phyloP scores from a whole-genome alignment of 2,888 invertebrate genomes.

The Vesta saturnalis region DNA sequence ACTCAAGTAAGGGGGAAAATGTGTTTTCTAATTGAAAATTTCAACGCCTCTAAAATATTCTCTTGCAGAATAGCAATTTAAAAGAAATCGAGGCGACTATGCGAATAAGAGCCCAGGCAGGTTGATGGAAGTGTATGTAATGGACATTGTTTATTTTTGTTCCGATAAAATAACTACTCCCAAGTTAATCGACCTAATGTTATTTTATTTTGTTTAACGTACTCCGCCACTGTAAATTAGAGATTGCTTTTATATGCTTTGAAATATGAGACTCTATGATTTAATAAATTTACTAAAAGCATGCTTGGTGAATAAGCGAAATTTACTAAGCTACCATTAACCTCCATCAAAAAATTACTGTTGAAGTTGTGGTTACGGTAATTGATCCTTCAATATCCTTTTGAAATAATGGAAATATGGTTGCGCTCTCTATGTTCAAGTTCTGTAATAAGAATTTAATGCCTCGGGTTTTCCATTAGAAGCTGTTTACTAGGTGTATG shows the following conservation, averaged over 20 bases:
- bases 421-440: background rate
- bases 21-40: no score
- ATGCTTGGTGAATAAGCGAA: slow-evolving; percentile 2
- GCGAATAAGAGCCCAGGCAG: no score
- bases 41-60: no score
- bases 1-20: no score
- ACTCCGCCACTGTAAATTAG: slow-evolving; percentile 1
- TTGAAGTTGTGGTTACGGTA: background rate
- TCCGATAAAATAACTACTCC: slow-evolving; percentile 9
- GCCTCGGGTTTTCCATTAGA: background rate
- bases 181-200: background rate
- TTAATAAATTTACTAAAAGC: slow-evolving; percentile 9
- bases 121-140: background rate
- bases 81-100: no score
- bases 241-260: slow-evolving; percentile 1
- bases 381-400: slow-evolving; percentile 3
- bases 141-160: slow-evolving; percentile 5
- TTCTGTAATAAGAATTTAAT: slow-evolving; percentile 2
- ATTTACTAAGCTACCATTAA: background rate
- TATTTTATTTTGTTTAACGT: slow-evolving; percentile 5
- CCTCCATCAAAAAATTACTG: slow-evolving; percentile 6
- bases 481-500: background rate
- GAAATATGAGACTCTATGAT: slow-evolving; percentile 6
- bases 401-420: slow-evolving; percentile 2
- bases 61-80: no score